These are phyloP conservation scores for Aldrovandia affinis DNA, from an alignment of 2,797 vertebrate species.

Conservation along the genomic window DNA sequence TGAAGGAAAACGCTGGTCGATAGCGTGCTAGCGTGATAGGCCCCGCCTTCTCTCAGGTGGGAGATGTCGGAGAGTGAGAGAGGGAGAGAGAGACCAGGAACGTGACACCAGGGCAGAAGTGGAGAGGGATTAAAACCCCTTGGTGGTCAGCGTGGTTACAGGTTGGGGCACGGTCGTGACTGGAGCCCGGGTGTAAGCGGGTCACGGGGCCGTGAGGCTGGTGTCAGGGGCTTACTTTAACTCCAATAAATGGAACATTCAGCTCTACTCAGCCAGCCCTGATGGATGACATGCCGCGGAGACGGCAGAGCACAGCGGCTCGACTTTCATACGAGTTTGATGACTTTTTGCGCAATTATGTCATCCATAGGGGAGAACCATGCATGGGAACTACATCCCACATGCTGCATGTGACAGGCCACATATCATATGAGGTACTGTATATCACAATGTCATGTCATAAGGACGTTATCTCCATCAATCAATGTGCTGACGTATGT, in stretches of 20 bases:
- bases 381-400: slow-evolving; percentile 43
- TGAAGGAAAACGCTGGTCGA: not conserved
- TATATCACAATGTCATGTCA: too few species aligned
- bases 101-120: slow-evolving; percentile 50
- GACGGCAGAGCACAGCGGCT: not conserved
- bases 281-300: slow-evolving; percentile 9
- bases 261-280: slow-evolving; percentile 10
- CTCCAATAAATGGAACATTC: slow-evolving; percentile 50
- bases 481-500: not conserved
- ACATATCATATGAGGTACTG: slow-evolving; percentile 11
- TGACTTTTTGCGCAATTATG: slow-evolving; percentile 31
- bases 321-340: not conserved
- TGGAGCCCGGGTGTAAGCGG: slow-evolving; percentile 46
- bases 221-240: slow-evolving; percentile 39
- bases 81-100: slow-evolving; percentile 48
- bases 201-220: slow-evolving; percentile 44
- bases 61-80: too few species aligned
- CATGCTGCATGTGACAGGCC: slow-evolving; percentile 11
- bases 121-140: slow-evolving; percentile 38
- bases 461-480: not conserved
- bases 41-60: slow-evolving; percentile 51
- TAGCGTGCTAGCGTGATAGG: too few species aligned
- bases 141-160: slow-evolving; percentile 36
- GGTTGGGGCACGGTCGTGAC: slow-evolving; percentile 45
- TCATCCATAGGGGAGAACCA: slow-evolving; percentile 37